Evolutionary conservation across 2,888 invertebrate genomes (phyloP).

Genomic region (Drosophila vallismaia): DNA sequence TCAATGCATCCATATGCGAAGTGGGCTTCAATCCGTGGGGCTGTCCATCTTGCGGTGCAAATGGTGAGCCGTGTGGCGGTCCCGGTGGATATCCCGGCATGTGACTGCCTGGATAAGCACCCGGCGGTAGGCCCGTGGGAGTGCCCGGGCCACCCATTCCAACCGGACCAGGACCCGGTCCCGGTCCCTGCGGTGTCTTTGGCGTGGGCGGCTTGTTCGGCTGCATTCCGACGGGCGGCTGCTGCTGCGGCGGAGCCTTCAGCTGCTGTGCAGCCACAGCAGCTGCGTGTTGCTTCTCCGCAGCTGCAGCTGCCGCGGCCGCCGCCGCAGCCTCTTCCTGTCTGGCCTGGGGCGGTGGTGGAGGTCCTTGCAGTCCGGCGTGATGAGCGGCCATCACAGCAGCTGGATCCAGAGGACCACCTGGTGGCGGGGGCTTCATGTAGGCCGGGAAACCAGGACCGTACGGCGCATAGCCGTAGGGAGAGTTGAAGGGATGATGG

Average conservation of each 20-base stretch:
- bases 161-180: constrained; percentile 69
- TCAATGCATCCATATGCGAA: constrained; percentile 90
- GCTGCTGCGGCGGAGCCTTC: constrained; percentile 76
- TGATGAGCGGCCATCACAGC: constrained; percentile 83
- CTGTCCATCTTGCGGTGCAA: constrained; percentile 87
- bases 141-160: constrained; percentile 74
- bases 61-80: constrained; percentile 86
- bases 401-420: constrained; percentile 82
- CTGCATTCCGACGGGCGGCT: constrained; percentile 65
- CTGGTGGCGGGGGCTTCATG: constrained; percentile 83
- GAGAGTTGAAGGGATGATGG: constrained; percentile 86
- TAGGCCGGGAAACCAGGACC: constrained; percentile 84
- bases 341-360: constrained; percentile 83
- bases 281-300: constrained; percentile 54
- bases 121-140: constrained; percentile 81
- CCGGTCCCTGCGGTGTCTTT: constrained; percentile 83
- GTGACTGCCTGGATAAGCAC: constrained; percentile 82
- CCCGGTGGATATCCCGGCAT: constrained; percentile 81
- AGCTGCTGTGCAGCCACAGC: constrained; percentile 71
- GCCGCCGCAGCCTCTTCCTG: constrained; percentile 84
- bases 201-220: constrained; percentile 84
- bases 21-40: constrained; percentile 86
- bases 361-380: constrained; percentile 83
- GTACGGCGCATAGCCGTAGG: constrained; percentile 86
- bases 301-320: constrained; percentile 72